A percentile compares a stretch with the other conserved stretches of the same genome.
These are phyloP conservation scores for Hypena proboscidalis DNA, from an alignment of 2,888 invertebrate genomes.

Conservation along the genomic window DNA sequence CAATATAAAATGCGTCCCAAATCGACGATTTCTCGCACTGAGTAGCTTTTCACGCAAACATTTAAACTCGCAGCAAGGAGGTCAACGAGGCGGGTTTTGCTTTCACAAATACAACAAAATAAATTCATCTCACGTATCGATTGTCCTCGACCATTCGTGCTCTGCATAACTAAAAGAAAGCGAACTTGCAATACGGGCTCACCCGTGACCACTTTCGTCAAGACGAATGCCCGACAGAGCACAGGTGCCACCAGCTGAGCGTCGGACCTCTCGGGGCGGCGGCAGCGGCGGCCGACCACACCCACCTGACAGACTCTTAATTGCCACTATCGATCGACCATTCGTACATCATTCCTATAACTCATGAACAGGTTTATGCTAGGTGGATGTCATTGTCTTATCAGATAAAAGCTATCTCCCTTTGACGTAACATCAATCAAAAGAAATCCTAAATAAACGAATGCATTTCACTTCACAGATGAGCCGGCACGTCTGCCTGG, in stretches of 20 bases:
- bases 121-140: slow-evolving; percentile 85
- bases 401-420: too few species aligned
- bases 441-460: too few species aligned
- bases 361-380: neutral
- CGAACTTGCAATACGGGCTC: slow-evolving; percentile 73
- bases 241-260: slow-evolving; percentile 28
- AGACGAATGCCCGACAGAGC: slow-evolving; percentile 31
- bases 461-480: slow-evolving; percentile 59
- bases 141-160: slow-evolving; percentile 79
- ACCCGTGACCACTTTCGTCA: slow-evolving; percentile 72
- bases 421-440: too few species aligned
- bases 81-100: slow-evolving; percentile 80
- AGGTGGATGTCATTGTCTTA: too few species aligned
- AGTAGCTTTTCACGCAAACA: slow-evolving; percentile 78
- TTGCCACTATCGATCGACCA: slow-evolving; percentile 12
- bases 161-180: slow-evolving; percentile 83
- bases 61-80: slow-evolving; percentile 75
- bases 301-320: slow-evolving; percentile 10
- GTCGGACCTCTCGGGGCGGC: slow-evolving; percentile 8
- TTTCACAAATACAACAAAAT: slow-evolving; percentile 85
- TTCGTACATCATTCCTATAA: neutral
- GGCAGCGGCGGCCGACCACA: slow-evolving; percentile 19
- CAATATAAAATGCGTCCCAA: slow-evolving; percentile 71
- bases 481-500: slow-evolving; percentile 75
- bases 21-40: slow-evolving; percentile 74